Percentiles rank a stretch among this genome's conserved stretches.
Evolutionary conservation across 1,140 invertebrate genomes (phyloP).

Genomic region (Pygmarrhopalites habei): DNA sequence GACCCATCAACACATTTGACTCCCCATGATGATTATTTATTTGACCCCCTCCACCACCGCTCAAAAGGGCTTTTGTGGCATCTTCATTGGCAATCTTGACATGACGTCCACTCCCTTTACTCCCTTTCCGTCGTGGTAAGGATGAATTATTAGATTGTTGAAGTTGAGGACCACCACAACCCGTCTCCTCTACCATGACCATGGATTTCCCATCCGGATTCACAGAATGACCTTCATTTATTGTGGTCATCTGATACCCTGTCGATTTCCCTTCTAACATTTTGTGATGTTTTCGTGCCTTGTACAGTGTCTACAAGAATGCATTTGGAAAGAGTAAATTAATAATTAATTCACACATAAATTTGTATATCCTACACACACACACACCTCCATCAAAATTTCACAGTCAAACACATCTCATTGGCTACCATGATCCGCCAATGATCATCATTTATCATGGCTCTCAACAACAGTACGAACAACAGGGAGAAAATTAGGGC

Average conservation of each 20-base stretch:
- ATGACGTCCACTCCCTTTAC: neutral
- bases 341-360: too few species aligned
- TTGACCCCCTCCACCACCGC: neutral
- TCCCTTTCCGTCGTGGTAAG: constrained; percentile 3
- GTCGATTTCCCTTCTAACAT: constrained; percentile 27
- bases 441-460: too few species aligned
- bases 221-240: constrained; percentile 13
- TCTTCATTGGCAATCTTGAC: neutral
- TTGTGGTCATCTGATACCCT: constrained; percentile 21
- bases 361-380: too few species aligned
- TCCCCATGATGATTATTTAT: too few species aligned
- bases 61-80: neutral
- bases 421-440: too few species aligned
- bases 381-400: too few species aligned
- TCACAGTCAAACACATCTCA: too few species aligned
- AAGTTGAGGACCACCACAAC: neutral
- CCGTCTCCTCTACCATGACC: neutral
- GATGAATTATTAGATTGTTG: too few species aligned
- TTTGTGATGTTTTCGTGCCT: constrained; percentile 29
- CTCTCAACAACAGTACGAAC: too few species aligned
- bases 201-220: neutral
- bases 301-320: constrained; percentile 30
- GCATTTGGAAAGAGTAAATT: too few species aligned
- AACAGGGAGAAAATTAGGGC: too few species aligned
- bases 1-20: too few species aligned